These are phyloP conservation scores for Oryctes rhinoceros DNA, from an alignment of 1,140 invertebrate species.

Conservation along the genomic window DNA sequence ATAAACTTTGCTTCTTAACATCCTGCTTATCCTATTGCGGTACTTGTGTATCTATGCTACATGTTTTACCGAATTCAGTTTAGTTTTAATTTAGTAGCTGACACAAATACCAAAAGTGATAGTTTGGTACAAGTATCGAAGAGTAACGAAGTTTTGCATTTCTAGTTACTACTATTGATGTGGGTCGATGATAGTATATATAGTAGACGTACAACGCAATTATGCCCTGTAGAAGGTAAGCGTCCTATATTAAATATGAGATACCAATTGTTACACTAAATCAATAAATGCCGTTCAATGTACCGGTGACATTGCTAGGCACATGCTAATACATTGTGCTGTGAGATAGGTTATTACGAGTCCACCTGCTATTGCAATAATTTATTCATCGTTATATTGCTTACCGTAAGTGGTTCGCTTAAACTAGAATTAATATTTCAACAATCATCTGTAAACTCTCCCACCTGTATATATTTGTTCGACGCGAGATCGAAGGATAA, in stretches of 20 bases:
- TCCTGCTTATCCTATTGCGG: neutral
- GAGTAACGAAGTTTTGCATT: no score
- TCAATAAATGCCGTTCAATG: neutral
- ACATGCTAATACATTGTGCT: conserved; percentile 4
- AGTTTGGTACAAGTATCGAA: no score
- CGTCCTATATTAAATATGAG: neutral
- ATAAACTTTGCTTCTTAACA: neutral
- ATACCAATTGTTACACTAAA: neutral
- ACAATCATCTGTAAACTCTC: conserved; percentile 13
- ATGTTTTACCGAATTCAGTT: no score
- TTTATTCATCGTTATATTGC: neutral
- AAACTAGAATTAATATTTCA: conserved; percentile 21
- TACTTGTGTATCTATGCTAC: neutral
- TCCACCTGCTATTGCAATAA: conserved; percentile 2
- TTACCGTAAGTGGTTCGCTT: conserved; percentile 4
- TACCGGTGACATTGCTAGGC: neutral
- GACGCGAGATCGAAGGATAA: neutral
- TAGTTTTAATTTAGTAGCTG: no score
- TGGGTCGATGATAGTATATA: no score
- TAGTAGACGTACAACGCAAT: neutral
- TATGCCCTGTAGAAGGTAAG: neutral
- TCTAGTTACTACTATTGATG: no score
- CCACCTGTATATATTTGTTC: conserved; percentile 25
- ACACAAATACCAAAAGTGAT: no score
- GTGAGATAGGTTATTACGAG: conserved; percentile 7